Percentiles rank a stretch among this genome's conserved stretches.
These are phyloP conservation scores for Eptesicus fuscus DNA, from an alignment of 2,113 vertebrate genomes.

Conservation along the genomic window DNA sequence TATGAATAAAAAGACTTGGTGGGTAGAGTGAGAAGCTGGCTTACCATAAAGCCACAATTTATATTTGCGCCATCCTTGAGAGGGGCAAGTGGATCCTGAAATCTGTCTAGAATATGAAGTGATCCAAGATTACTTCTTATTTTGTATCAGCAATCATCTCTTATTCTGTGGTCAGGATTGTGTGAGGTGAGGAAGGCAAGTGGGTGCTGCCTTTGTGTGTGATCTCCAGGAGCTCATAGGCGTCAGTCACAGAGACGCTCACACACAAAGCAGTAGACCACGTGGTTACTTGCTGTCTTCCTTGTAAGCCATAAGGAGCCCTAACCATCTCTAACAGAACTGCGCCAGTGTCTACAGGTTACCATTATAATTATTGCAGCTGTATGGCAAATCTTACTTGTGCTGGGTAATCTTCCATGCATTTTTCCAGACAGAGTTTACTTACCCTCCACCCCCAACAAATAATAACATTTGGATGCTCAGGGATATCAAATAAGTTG, in stretches of 20 bases:
- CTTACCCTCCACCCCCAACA: not conserved
- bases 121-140: not conserved
- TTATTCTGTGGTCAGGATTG: not conserved
- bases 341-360: not conserved
- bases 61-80: not conserved
- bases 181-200: not conserved
- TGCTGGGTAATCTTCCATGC: not conserved
- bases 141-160: not conserved
- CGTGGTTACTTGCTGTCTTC: not conserved
- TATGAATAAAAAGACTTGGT: not conserved
- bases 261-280: not conserved
- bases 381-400: not conserved
- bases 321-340: too few relatives aligned
- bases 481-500: not conserved
- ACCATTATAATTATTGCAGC: not conserved
- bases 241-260: not conserved
- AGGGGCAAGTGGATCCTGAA: not conserved
- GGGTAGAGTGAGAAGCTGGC: not conserved
- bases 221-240: not conserved
- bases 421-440: conserved; percentile 12
- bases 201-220: too few relatives aligned
- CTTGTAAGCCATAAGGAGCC: not conserved
- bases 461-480: not conserved
- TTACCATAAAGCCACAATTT: not conserved
- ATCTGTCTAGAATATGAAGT: not conserved